These are phyloP conservation scores for Myioborus melanocephalus DNA, from an alignment of 2,797 vertebrate species.

Conservation along the genomic window DNA sequence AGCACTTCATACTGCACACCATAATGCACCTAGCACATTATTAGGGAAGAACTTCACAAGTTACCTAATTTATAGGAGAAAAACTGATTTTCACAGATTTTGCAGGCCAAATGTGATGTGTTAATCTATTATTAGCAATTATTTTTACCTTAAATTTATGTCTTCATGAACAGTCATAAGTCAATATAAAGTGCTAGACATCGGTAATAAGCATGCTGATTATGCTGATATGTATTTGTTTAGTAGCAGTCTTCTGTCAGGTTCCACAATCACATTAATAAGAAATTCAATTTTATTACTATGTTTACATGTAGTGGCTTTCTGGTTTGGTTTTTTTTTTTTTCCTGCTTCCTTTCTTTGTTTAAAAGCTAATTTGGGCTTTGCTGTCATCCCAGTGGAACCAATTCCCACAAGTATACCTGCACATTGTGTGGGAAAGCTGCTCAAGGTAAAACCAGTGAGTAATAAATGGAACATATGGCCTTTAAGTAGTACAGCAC, in stretches of 20 bases:
- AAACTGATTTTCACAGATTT: not conserved
- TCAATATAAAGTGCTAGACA: not conserved
- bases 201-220: not conserved
- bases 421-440: not conserved
- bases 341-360: not conserved
- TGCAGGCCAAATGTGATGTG: not conserved
- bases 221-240: not conserved
- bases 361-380: not conserved
- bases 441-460: not conserved
- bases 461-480: not conserved
- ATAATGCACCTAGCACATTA: not conserved
- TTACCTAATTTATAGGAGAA: not conserved
- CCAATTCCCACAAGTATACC: not conserved
- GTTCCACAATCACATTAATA: not conserved
- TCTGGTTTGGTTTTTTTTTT: not conserved
- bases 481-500: not conserved
- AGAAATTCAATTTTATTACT: not conserved
- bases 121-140: not conserved
- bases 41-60: not conserved
- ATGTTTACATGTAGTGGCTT: accelerated
- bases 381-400: not conserved
- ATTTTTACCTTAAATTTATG: not conserved
- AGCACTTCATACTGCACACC: not conserved
- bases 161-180: not conserved
- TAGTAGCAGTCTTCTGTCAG: not conserved